phyloP scores from a whole-genome alignment of 1,140 invertebrate species.

The Oncopeltus fasciatus region DNA sequence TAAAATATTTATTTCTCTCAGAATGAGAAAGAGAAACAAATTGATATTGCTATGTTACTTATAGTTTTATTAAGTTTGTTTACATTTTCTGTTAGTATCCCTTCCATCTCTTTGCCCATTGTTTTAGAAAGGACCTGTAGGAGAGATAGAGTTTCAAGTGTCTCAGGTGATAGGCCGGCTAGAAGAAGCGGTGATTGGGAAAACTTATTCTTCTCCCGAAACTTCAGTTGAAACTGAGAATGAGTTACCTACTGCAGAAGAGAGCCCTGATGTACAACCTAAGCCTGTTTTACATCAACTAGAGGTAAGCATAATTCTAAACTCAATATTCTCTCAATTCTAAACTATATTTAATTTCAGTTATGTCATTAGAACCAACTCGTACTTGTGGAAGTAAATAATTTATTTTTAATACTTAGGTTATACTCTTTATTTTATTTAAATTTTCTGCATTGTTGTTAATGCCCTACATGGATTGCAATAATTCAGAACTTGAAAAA shows the following conservation, averaged over 20 bases:
- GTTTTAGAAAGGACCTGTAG: conserved; percentile 28
- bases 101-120: too few relatives aligned
- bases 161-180: conserved; percentile 47
- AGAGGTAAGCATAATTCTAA: conserved; percentile 31
- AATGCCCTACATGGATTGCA: too few relatives aligned
- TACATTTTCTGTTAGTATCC: too few relatives aligned
- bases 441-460: too few relatives aligned
- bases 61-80: not conserved
- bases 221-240: not conserved
- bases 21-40: not conserved
- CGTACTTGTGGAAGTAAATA: too few relatives aligned
- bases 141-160: conserved; percentile 46
- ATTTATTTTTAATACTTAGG: too few relatives aligned
- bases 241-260: not conserved
- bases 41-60: not conserved
- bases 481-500: too few relatives aligned
- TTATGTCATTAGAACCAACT: too few relatives aligned
- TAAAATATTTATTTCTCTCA: not conserved
- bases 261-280: conserved; percentile 27
- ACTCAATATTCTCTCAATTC: too few relatives aligned
- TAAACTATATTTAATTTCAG: too few relatives aligned
- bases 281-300: conserved; percentile 33
- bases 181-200: conserved; percentile 40
- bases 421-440: too few relatives aligned
- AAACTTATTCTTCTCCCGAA: conserved; percentile 8